Evolutionary conservation across 2,888 invertebrate genomes (phyloP), one percentile per base, ranked within the genome.

Genomic region (Tryphoninae sp.): DNA sequence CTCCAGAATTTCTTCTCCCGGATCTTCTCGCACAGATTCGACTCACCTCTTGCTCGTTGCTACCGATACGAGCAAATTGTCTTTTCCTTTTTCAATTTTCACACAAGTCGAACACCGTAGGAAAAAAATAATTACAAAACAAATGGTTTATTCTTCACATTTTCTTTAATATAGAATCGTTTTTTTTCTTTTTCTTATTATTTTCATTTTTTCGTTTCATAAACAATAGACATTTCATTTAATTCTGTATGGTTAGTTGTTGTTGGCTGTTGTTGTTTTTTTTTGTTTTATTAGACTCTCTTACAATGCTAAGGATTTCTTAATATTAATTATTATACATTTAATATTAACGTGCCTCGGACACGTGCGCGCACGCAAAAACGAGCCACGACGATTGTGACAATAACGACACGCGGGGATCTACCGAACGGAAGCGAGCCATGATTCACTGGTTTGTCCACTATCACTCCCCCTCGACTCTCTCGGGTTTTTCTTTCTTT

Each of bases 271-370:
- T 67, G 61, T 69, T 42, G 23, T 59, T 51, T 45, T 19, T 76
- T 59, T 62, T 49, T 51, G 45, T 89, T 89, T 81, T 78, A 81
- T 77, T 90, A 90, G 87, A 90, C 89, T 91, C 90, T 91, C 89
- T 90, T 91, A 91, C 78, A 79, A 33, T 6, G 42, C 72, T 83
- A 84, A 33, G 6, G 33, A 64, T 77, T 65, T 68, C 53, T 73
- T 59, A 75, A 69, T 77, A 76, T 72, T 74, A 74, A 74, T 72
- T 76, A 78, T 81, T 81, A 81, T 62, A 81, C 81, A 86, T 83
- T 33, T 83, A 84, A 78, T 53, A 33, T 68, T 33, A 33, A 77
- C 51, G 53, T 75, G 79, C 55, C 22, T 71, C 40, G 61, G 51
- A 59, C 67, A 71, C 72, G 77, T 71, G 69, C 55, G 72, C 67